A percentile compares a stretch with the other conserved stretches of the same genome.
Conservation (phyloP, 2,797 vertebrate species). For the Chelonia mydas region DNA sequence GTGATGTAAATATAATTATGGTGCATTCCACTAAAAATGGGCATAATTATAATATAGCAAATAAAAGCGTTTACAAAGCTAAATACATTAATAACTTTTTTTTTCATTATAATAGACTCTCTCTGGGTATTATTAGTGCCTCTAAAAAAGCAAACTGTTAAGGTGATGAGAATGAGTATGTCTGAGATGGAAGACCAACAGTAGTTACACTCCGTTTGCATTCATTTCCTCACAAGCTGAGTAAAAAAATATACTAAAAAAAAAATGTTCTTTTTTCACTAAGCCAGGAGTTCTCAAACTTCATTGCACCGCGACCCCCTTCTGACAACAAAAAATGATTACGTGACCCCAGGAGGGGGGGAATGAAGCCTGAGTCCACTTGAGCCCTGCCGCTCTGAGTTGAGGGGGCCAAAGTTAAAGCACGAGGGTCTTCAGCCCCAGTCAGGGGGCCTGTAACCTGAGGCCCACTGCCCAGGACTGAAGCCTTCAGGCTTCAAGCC, state of each 20-base stretch:
- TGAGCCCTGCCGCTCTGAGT: too few relatives aligned
- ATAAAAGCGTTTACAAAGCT: constrained; percentile 13
- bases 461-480: too few relatives aligned
- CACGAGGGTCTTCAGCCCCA: too few relatives aligned
- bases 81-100: constrained; percentile 24
- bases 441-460: too few relatives aligned
- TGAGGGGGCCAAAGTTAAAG: too few relatives aligned
- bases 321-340: too few relatives aligned
- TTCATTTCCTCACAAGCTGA: constrained; percentile 36
- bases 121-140: neutral
- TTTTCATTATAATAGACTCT: constrained; percentile 33
- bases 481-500: too few relatives aligned
- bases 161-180: neutral
- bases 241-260: neutral
- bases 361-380: too few relatives aligned
- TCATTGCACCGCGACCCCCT: too few relatives aligned
- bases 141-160: neutral
- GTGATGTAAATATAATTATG: constrained; percentile 51
- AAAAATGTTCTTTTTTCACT: neutral
- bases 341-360: too few relatives aligned
- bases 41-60: constrained; percentile 10
- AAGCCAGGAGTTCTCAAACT: neutral
- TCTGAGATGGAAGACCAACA: constrained; percentile 26
- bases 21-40: neutral
- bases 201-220: neutral